Evolutionary conservation across 2,113 vertebrate genomes (phyloP), one percentile per base, ranked within the genome.

Genomic region (Plestiodon gilberti): DNA sequence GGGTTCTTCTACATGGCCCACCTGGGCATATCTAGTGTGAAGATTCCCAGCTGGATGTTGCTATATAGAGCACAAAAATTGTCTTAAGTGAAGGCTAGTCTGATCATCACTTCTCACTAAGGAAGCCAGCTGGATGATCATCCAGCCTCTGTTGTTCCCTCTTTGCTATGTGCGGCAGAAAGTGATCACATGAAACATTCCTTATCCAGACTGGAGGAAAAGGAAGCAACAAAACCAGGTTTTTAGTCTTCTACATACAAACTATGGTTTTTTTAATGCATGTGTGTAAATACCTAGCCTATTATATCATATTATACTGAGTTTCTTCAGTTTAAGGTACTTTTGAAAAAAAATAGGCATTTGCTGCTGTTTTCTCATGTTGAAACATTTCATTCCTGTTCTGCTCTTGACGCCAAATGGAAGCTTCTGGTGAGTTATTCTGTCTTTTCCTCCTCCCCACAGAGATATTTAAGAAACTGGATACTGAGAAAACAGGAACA

Each of bases 391-490:
- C 6, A 33, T 43, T 59, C 11, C 55, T 35, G 48, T n/a, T 76
- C 77, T 78, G 55, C n/a, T n/a, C 4, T 59, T 25, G 15, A 14
- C 13, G 17, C 8, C 43, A 57, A 57, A 57, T 40, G 14, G 23
- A n/a, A 75, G 13, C 22, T 17, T 67, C 15, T 0, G 25, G 30
- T 30, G 25, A 9, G 33, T 88, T 85, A 15, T 40, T 57, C 57
- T 65, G 0, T 3, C 69, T 84, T 20, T 64, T 73, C 91, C 28
- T 70, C 84, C 17, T 33, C 85, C 38, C 25, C 3, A 78, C 94
- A 97, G 97, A 95, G 91, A 94, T 97, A 89, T 97, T 97, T 89
- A 96, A 94, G 89, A 94, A 96, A 93, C 86, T 97, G 93, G 97
- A 97, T 10, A 86, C 95, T 0, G 96, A 97, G 84, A 93, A 96